Conservation (phyloP, 2,888 invertebrate species). For the Ischnus inquisitorius region DNA sequence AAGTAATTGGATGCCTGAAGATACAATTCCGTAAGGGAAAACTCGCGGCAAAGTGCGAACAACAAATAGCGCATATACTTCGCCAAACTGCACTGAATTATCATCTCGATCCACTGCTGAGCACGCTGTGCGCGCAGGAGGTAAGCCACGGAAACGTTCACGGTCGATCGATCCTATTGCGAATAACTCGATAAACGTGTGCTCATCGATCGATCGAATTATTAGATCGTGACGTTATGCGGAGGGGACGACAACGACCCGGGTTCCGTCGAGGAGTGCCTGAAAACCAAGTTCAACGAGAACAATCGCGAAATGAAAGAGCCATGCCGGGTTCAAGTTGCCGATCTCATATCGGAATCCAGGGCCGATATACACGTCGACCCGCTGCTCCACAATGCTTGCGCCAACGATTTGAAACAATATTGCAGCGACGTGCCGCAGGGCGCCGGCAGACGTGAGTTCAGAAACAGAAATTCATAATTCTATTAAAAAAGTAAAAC, state of each 20-base stretch:
- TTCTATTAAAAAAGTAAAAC: not conserved
- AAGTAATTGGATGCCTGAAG: conserved; percentile 94
- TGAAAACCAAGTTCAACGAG: conserved; percentile 90
- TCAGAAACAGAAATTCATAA: conserved; percentile 44
- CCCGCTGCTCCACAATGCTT: conserved; percentile 95
- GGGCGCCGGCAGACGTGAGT: conserved; percentile 96
- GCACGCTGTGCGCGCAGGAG: conserved; percentile 91
- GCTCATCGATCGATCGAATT: conserved; percentile 28
- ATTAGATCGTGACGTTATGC: conserved; percentile 86
- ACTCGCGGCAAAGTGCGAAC: conserved; percentile 92
- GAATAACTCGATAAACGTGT: not conserved
- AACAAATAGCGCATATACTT: conserved; percentile 93
- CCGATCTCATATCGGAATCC: conserved; percentile 94
- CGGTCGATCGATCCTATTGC: not conserved
- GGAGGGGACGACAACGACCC: conserved; percentile 86
- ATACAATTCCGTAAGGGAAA: conserved; percentile 91
- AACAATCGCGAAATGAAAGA: conserved; percentile 91
- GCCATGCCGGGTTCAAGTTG: conserved; percentile 94
- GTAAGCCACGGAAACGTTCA: conserved; percentile 83
- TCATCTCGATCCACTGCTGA: conserved; percentile 94
- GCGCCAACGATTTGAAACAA: conserved; percentile 93
- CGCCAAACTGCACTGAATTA: conserved; percentile 96
- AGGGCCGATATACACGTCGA: conserved; percentile 98
- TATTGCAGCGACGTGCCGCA: conserved; percentile 93
- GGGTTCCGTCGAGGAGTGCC: conserved; percentile 94